Conservation (phyloP, 2,888 invertebrate genomes). For the Loripinus fragilis region DNA sequence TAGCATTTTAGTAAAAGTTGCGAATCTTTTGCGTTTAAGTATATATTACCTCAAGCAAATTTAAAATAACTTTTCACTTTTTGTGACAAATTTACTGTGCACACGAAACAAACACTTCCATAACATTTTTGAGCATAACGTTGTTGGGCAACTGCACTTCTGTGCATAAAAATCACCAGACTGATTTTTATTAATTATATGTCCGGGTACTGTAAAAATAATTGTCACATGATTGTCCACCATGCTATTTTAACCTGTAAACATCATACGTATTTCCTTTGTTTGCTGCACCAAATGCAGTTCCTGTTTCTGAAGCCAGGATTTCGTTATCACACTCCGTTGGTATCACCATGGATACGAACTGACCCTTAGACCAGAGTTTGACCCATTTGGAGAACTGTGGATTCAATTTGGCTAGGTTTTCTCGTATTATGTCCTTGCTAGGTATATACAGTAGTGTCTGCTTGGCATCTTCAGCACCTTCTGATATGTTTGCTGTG, state of each 20-base stretch:
- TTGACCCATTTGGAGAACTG: neutral
- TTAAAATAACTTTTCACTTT: no score
- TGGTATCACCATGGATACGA: neutral
- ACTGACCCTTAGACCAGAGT: neutral
- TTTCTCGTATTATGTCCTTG: neutral
- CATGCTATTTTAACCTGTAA: slow-evolving; percentile 1
- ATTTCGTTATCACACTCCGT: neutral
- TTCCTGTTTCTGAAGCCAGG: neutral
- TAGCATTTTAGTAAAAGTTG: no score
- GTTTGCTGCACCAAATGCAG: neutral
- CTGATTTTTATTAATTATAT: no score
- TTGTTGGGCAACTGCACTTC: no score
- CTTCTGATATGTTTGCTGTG: neutral
- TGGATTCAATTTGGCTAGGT: neutral
- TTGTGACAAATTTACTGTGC: no score
- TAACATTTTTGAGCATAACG: no score
- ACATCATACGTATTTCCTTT: neutral
- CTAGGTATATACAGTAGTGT: neutral
- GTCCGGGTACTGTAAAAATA: no score
- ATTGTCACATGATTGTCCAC: no score
- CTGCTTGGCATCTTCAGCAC: neutral
- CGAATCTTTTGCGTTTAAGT: no score
- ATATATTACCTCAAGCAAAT: no score
- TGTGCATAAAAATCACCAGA: no score
- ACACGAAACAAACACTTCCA: no score